Conservation (phyloP, 1,140 invertebrate species). For the Amyelois transitella region DNA sequence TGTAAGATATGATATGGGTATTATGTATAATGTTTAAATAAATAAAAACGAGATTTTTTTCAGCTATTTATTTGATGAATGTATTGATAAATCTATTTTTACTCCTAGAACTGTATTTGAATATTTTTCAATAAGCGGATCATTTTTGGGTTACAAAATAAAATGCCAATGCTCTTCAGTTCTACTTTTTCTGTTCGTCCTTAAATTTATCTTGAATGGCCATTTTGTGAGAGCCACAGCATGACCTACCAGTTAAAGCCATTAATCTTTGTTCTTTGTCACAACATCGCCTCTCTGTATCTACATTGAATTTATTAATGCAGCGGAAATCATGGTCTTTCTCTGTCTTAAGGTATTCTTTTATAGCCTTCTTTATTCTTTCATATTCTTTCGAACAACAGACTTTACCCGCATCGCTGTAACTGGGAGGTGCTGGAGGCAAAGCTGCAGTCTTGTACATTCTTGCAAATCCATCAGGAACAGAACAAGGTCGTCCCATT, state of each 20-base stretch:
- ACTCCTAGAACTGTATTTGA: background rate
- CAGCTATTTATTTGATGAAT: too few relatives aligned
- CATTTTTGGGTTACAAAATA: conserved; percentile 63
- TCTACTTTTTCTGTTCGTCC: conserved; percentile 26
- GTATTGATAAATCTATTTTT: too few relatives aligned
- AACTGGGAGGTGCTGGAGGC: conserved; percentile 46
- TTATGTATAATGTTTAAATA: too few relatives aligned
- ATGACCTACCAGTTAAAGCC: conserved; percentile 44
- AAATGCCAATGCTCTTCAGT: conserved; percentile 42
- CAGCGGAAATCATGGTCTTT: conserved; percentile 56
- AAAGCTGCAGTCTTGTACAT: conserved; percentile 59
- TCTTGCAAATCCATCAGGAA: conserved; percentile 62
- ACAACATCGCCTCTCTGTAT: conserved; percentile 59
- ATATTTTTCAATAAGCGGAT: background rate
- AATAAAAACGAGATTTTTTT: too few relatives aligned
- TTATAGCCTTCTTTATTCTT: conserved; percentile 61
- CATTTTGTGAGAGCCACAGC: conserved; percentile 57
- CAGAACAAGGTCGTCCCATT: conserved; percentile 55
- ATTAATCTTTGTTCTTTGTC: conserved; percentile 53
- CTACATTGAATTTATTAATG: conserved; percentile 55
- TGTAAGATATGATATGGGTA: too few relatives aligned
- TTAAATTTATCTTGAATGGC: conserved; percentile 54
- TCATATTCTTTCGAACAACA: conserved; percentile 66
- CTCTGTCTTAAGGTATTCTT: conserved; percentile 53
- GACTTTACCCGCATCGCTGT: conserved; percentile 58